These are phyloP conservation scores for Malachius bipustulatus DNA, from an alignment of 2,888 invertebrate species.

Conservation along the genomic window DNA sequence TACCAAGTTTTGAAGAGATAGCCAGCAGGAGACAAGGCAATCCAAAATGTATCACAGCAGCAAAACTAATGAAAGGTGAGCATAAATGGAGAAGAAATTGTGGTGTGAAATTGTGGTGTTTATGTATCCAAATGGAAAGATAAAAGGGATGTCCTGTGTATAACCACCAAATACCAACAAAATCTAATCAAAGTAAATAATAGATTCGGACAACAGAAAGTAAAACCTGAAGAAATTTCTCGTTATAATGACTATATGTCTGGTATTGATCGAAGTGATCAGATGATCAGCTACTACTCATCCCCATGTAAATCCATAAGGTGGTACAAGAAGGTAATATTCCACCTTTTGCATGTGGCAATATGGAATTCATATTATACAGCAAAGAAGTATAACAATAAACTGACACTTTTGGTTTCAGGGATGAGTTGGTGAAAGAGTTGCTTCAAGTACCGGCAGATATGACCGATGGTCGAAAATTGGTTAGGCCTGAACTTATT, in stretches of 20 bases:
- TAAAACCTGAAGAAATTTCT: not conserved
- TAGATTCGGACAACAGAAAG: not conserved
- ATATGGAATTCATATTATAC: not conserved
- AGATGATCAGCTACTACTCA: not conserved
- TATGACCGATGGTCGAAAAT: too few species aligned
- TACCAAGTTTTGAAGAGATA: too few species aligned
- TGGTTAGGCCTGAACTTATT: too few species aligned
- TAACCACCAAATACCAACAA: not conserved
- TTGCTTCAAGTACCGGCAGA: too few species aligned
- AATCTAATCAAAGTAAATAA: constrained; percentile 1
- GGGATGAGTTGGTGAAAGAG: too few species aligned
- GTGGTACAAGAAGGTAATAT: not conserved
- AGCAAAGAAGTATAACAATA: too few species aligned
- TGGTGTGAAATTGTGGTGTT: not conserved
- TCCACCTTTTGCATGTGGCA: not conserved
- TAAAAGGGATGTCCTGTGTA: not conserved
- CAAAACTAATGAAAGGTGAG: not conserved
- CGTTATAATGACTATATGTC: not conserved
- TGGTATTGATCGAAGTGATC: not conserved
- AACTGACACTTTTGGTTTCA: too few species aligned
- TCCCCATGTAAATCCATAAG: not conserved
- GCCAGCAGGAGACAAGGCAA: too few species aligned
- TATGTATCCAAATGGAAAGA: too few species aligned
- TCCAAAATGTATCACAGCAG: not conserved
- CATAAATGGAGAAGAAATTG: not conserved